Conservation (phyloP, 2,888 invertebrate genomes). For the Odontocolon sp. region DNA sequence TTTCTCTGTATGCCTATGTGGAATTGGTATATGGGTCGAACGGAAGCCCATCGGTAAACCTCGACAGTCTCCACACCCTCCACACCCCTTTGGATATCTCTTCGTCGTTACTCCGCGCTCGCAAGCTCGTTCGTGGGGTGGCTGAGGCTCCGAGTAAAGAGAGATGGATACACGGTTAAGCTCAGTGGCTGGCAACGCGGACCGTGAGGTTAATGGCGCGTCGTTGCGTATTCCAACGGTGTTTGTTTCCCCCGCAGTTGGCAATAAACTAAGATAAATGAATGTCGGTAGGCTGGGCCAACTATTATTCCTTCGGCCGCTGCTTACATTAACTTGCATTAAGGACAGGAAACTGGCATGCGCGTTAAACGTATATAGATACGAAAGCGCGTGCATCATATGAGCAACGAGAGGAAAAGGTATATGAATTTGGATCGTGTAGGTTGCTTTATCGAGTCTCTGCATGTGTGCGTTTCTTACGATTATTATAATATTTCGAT, state of each 20-base stretch:
- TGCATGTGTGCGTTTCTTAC: not conserved
- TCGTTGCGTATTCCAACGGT: conserved; percentile 78
- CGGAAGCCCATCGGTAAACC: conserved; percentile 46
- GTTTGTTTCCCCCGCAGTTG: conserved; percentile 78
- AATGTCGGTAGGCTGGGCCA: conserved; percentile 73
- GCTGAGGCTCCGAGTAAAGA: conserved; percentile 54
- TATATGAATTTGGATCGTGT: conserved; percentile 19
- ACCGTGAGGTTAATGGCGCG: conserved; percentile 77
- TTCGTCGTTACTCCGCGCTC: conserved; percentile 57
- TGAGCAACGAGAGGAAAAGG: not conserved
- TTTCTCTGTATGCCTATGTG: conserved; percentile 15
- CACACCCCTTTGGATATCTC: conserved; percentile 52
- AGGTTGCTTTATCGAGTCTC: conserved; percentile 4
- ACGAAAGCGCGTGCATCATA: conserved; percentile 14
- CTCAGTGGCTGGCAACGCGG: conserved; percentile 65
- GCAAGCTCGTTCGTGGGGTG: conserved; percentile 57
- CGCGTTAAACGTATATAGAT: not conserved
- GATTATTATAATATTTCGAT: conserved; percentile 50
- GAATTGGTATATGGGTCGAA: conserved; percentile 33
- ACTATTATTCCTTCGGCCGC: conserved; percentile 77
- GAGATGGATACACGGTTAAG: conserved; percentile 71
- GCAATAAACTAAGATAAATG: conserved; percentile 79
- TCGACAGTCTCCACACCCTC: no score
- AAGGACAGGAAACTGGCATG: conserved; percentile 61
- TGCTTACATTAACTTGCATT: conserved; percentile 76